Evolutionary conservation across 2,888 invertebrate species (phyloP), one percentile per base, ranked within the genome.

Genomic region (Acleris holmiana): DNA sequence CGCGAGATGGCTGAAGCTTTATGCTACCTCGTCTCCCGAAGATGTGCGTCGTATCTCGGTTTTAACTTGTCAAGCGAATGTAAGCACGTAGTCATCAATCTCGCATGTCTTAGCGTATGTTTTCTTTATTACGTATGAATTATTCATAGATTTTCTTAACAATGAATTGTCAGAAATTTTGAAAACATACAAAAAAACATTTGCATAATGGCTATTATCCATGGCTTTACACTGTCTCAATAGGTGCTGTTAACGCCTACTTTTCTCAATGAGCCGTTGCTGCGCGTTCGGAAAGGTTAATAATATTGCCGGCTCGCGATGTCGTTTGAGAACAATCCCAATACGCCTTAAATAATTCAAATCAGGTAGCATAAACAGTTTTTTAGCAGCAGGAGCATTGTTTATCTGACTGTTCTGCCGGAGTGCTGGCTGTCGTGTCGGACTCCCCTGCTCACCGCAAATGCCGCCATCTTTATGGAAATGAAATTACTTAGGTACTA

Each of bases 171-270:
- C 51, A 50, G 47, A 62, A 57, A 57, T 57, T 49, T 54, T 53
- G 54, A 48, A 64, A 64, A 64, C 64, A 19, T n/a, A 64, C 64
- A 59, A 54, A 47, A 60, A 58, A 41, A 15, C 41, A 54, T 64
- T 59, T 54, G 53, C 64, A 59, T 64, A 63, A 63, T 53, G 40
- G 51, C 57, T 63, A 63, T 63, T 57, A 64, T 64, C 53, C 48
- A 48, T 41, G 41, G 63, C 44, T 64, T 58, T 64, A 64, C 58
- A 59, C 58, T 64, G 64, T 64, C 64, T 64, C 64, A 64, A 59
- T 64, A 64, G 64, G 53, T 56, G 62, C 64, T 64, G 64, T 64
- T 64, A 64, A 64, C 64, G 64, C 64, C 64, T 64, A 64, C 64
- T 64, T 64, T 64, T 64, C 53, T 59, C 58, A 64, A 64, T 64